Evolutionary conservation across 2,797 vertebrate species (phyloP).

Genomic region (Morus bassanus): DNA sequence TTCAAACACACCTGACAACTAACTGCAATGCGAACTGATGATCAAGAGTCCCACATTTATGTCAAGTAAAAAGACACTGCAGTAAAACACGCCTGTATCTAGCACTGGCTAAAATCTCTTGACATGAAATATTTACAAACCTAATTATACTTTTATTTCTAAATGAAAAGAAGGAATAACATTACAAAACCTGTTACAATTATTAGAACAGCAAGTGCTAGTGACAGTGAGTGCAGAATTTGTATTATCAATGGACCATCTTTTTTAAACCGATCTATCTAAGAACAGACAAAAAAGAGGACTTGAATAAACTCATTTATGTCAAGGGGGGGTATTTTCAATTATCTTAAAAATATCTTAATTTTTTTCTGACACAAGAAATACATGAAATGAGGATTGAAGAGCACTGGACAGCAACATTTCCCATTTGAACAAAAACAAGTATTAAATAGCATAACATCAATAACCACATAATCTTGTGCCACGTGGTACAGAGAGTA

Average conservation of each 20-base stretch:
- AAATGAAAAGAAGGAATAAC: not conserved
- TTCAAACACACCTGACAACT: not conserved
- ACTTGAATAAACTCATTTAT: not conserved
- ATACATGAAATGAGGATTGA: not conserved
- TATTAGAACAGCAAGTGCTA: not conserved
- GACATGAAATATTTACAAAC: not conserved
- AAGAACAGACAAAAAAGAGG: not conserved
- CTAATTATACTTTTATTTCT: not conserved
- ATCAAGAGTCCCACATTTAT: not conserved
- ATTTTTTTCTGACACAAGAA: not conserved
- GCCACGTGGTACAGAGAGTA: accelerated
- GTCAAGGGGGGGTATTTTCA: not conserved
- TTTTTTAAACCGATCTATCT: not conserved
- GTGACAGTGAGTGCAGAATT: not conserved
- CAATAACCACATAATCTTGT: not conserved
- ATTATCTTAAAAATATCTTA: not conserved
- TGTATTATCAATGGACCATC: not conserved
- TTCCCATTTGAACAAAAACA: not conserved
- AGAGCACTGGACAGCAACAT: not conserved
- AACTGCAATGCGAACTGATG: not conserved
- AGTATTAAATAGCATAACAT: not conserved
- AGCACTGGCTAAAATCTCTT: not conserved
- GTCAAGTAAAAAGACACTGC: not conserved
- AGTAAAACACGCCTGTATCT: not conserved
- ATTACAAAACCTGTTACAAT: not conserved